Percentiles rank a stretch among this genome's conserved stretches.
phyloP scores from a whole-genome alignment of 2,797 vertebrate genomes.

The Gadopsis marmoratus region DNA sequence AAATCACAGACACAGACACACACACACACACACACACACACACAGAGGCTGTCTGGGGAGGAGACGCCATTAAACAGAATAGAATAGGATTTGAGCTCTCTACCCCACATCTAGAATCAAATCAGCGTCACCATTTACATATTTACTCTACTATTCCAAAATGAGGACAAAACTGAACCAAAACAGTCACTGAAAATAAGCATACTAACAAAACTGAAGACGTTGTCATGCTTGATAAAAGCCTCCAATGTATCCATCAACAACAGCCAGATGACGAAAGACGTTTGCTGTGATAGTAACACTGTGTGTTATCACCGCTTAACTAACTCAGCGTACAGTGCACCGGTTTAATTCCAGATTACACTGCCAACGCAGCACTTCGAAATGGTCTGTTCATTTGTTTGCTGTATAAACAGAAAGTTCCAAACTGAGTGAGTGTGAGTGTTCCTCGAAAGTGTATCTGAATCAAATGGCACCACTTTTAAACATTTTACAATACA shows the following conservation, averaged over 20 bases:
- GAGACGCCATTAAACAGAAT: slow-evolving; percentile 77
- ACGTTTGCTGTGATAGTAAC: slow-evolving; percentile 39
- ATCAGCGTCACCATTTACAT: slow-evolving; percentile 67
- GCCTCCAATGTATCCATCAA: slow-evolving; percentile 41
- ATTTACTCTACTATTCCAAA: slow-evolving; percentile 66
- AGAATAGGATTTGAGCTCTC: slow-evolving; percentile 64
- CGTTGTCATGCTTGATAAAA: slow-evolving; percentile 50
- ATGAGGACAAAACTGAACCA: slow-evolving; percentile 74
- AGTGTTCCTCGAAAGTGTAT: neutral
- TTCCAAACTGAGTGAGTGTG: neutral
- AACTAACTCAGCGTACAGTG: neutral
- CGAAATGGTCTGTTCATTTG: neutral
- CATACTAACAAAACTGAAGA: slow-evolving; percentile 23
- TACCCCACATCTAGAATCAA: slow-evolving; percentile 63
- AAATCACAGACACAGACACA: slow-evolving; percentile 70
- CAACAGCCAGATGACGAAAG: slow-evolving; percentile 30
- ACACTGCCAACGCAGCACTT: neutral
- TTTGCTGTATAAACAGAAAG: slow-evolving; percentile 5
- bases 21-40: slow-evolving; percentile 36
- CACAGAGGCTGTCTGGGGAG: slow-evolving; percentile 65
- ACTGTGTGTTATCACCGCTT: slow-evolving; percentile 29
- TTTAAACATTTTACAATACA: slow-evolving; percentile 18
- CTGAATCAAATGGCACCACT: slow-evolving; percentile 7
- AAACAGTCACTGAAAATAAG: slow-evolving; percentile 51
- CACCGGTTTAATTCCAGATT: slow-evolving; percentile 14